Evolutionary conservation across 1,140 invertebrate species (phyloP).

Genomic region (Homarus americanus): DNA sequence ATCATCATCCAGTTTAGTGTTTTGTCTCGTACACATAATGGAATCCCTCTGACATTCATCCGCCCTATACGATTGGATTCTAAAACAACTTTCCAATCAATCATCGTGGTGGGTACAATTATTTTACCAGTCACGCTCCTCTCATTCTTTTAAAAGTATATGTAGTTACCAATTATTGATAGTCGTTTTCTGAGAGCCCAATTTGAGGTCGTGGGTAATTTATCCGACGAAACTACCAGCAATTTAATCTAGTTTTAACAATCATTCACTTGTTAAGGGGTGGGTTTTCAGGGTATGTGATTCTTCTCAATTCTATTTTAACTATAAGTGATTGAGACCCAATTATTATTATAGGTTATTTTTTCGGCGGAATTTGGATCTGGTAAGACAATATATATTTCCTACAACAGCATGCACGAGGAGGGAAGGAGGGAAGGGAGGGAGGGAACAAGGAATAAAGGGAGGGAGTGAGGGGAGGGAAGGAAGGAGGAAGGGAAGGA

Average conservation of each 20-base stretch:
- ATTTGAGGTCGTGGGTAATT: not conserved
- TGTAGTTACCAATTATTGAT: conserved; percentile 7
- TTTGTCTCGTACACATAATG: no score
- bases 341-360: not conserved
- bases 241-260: conserved; percentile 10
- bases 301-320: not conserved
- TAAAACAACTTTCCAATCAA: not conserved
- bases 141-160: not conserved
- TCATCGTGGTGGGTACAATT: not conserved
- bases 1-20: no score
- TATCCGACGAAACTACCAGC: not conserved
- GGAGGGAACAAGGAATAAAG: no score
- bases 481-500: no score
- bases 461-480: no score
- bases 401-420: no score
- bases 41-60: no score
- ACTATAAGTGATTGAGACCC: not conserved
- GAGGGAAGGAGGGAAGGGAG: no score
- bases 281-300: not conserved
- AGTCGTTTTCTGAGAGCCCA: not conserved
- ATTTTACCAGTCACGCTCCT: conserved; percentile 9
- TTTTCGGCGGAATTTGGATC: not conserved
- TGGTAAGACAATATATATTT: no score
- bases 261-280: not conserved
- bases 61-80: not conserved